Conservation (phyloP, 2,113 vertebrate genomes). For the Petroica traversi region DNA sequence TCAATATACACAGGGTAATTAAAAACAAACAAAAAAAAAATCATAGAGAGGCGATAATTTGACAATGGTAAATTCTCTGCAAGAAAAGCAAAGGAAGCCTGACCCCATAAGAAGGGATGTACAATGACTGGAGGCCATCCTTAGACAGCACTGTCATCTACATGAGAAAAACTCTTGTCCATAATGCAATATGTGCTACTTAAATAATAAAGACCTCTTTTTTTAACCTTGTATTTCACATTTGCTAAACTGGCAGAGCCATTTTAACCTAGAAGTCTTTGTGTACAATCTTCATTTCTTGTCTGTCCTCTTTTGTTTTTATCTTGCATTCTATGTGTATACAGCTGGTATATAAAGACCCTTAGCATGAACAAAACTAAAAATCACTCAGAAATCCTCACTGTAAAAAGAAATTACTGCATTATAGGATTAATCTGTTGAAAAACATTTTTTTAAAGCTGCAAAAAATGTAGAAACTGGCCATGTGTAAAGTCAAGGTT, state of each 20-base stretch:
- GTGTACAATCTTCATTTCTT: background rate
- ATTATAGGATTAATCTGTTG: slow-evolving; percentile 27
- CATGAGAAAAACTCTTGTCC: background rate
- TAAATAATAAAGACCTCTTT: background rate
- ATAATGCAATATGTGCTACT: background rate
- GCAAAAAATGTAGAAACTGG: background rate
- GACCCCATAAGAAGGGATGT: background rate
- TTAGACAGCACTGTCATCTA: background rate
- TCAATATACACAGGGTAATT: background rate
- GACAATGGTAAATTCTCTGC: background rate
- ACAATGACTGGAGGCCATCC: background rate
- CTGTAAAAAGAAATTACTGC: slow-evolving; percentile 7
- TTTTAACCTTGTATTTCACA: background rate
- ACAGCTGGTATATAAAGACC: slow-evolving; percentile 22
- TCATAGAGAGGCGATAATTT: background rate
- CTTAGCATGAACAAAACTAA: slow-evolving; percentile 8
- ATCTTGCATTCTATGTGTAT: slow-evolving; percentile 6
- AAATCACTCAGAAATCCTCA: slow-evolving; percentile 36
- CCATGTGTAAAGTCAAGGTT: slow-evolving; percentile 1
- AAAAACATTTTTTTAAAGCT: background rate
- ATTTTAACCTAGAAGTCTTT: background rate
- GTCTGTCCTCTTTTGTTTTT: slow-evolving; percentile 7
- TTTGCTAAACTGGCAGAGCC: background rate
- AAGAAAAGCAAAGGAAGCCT: background rate
- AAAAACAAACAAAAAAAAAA: background rate